phyloP scores from a whole-genome alignment of 2,888 invertebrate species.

The Brachylomia viminalis region DNA sequence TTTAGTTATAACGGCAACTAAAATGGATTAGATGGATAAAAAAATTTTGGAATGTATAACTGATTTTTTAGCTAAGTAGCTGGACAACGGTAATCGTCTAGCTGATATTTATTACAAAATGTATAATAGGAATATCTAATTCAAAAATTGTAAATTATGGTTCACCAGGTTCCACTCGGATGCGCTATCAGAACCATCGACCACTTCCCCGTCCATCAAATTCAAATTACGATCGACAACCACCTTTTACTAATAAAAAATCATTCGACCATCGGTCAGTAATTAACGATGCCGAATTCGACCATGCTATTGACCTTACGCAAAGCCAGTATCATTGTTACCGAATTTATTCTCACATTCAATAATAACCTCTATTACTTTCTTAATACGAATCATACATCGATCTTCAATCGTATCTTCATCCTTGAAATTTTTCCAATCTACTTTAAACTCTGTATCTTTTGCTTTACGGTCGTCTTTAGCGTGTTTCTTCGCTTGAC shows the following conservation, averaged over 20 bases:
- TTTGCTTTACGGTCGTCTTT: conserved; percentile 53
- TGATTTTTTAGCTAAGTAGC: too few relatives aligned
- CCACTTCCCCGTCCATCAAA: conserved; percentile 66
- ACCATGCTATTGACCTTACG: conserved; percentile 87
- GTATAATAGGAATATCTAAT: conserved; percentile 28
- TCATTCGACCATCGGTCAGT: conserved; percentile 76
- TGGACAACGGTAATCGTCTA: background rate
- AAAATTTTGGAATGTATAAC: too few relatives aligned
- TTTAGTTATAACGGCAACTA: too few relatives aligned
- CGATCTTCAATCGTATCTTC: conserved; percentile 71
- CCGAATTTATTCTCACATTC: conserved; percentile 71
- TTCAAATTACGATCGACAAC: conserved; percentile 70
- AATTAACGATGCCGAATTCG: conserved; percentile 87
- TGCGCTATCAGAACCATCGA: conserved; percentile 62
- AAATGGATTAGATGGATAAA: too few relatives aligned
- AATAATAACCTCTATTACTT: conserved; percentile 76
- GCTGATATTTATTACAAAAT: conserved; percentile 6
- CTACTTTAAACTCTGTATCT: conserved; percentile 64
- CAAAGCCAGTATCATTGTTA: conserved; percentile 77
- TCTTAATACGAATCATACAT: conserved; percentile 79
- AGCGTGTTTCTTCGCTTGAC: conserved; percentile 76
- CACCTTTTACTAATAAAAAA: conserved; percentile 73
- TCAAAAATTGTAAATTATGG: conserved; percentile 48
- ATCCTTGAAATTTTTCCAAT: conserved; percentile 74
- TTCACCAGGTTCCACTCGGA: conserved; percentile 53